phyloP scores from a whole-genome alignment of 2,888 invertebrate genomes.

The Conistra vaccinii region DNA sequence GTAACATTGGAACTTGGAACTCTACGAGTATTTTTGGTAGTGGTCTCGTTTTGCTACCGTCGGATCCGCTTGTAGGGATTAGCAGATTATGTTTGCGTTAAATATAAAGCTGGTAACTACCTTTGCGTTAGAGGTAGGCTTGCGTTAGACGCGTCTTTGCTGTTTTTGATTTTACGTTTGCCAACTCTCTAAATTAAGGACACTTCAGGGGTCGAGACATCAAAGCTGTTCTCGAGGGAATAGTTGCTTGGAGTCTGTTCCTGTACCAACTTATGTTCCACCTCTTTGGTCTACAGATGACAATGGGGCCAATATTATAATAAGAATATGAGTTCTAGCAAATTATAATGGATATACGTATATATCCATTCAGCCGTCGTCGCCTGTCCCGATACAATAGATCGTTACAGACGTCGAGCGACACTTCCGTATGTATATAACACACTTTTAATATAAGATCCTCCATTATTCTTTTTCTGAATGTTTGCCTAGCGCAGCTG shows the following conservation, averaged over 20 bases:
- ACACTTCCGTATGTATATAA: slow-evolving; percentile 58
- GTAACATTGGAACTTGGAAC: slow-evolving; percentile 13
- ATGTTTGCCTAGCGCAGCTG: slow-evolving; percentile 58
- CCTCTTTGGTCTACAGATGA: not conserved
- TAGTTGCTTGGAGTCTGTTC: not conserved
- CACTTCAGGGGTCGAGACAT: not conserved
- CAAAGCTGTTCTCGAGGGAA: too few species aligned
- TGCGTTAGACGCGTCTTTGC: slow-evolving; percentile 28
- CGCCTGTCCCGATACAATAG: slow-evolving; percentile 50
- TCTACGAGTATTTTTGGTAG: slow-evolving; percentile 53
- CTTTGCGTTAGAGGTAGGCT: slow-evolving; percentile 33
- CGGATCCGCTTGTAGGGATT: slow-evolving; percentile 64
- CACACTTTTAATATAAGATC: slow-evolving; percentile 58
- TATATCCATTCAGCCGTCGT: slow-evolving; percentile 42
- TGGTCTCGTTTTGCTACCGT: slow-evolving; percentile 37
- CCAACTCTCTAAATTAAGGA: not conserved
- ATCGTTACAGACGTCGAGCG: slow-evolving; percentile 44
- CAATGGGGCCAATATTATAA: slow-evolving; percentile 23
- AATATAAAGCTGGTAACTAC: slow-evolving; percentile 68
- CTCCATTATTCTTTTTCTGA: slow-evolving; percentile 52
- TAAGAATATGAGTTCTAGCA: slow-evolving; percentile 18
- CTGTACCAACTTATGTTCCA: not conserved
- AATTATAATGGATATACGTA: slow-evolving; percentile 40
- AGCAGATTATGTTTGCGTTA: slow-evolving; percentile 69
- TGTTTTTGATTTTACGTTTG: slow-evolving; percentile 28